Evolutionary conservation across 2,797 vertebrate genomes (phyloP).

Genomic region (Neoniphon sammara): DNA sequence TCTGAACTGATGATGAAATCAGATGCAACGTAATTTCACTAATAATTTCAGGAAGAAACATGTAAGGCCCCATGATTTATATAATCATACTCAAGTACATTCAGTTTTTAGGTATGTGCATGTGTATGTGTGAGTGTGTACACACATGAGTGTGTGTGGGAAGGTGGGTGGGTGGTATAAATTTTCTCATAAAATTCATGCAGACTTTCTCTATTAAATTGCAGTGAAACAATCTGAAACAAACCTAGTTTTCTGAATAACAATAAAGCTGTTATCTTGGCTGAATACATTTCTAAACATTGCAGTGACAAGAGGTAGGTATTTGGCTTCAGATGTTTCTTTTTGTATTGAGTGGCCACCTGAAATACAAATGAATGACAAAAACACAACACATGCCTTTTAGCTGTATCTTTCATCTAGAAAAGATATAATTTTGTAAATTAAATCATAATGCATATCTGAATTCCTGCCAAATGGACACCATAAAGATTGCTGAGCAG

Average conservation of each 20-base stretch:
- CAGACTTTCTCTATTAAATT: slow-evolving; percentile 45
- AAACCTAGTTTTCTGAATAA: slow-evolving; percentile 31
- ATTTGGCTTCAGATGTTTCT: neutral
- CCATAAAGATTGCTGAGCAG: slow-evolving; percentile 64
- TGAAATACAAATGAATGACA: slow-evolving; percentile 10
- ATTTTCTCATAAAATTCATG: slow-evolving; percentile 47
- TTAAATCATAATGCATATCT: slow-evolving; percentile 66
- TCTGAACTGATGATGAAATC: slow-evolving; percentile 75
- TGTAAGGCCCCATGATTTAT: slow-evolving; percentile 27
- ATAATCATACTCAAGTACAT: slow-evolving; percentile 33
- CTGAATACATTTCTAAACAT: neutral
- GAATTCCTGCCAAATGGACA: slow-evolving; percentile 72
- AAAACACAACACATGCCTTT: neutral
- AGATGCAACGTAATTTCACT: slow-evolving; percentile 61
- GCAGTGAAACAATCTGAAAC: slow-evolving; percentile 38
- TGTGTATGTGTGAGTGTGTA: slow-evolving; percentile 12
- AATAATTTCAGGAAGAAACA: slow-evolving; percentile 49
- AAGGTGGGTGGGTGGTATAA: slow-evolving; percentile 58
- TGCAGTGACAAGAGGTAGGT: neutral
- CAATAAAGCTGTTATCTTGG: slow-evolving; percentile 21
- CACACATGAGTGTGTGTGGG: slow-evolving; percentile 14
- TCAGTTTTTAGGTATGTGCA: slow-evolving; percentile 34
- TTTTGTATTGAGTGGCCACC: slow-evolving; percentile 10
- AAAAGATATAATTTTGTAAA: slow-evolving; percentile 50
- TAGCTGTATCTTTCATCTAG: slow-evolving; percentile 36